These are phyloP conservation scores for Panagrolaimus sp. DNA, from an alignment of 1,140 invertebrate genomes.

Conservation along the genomic window DNA sequence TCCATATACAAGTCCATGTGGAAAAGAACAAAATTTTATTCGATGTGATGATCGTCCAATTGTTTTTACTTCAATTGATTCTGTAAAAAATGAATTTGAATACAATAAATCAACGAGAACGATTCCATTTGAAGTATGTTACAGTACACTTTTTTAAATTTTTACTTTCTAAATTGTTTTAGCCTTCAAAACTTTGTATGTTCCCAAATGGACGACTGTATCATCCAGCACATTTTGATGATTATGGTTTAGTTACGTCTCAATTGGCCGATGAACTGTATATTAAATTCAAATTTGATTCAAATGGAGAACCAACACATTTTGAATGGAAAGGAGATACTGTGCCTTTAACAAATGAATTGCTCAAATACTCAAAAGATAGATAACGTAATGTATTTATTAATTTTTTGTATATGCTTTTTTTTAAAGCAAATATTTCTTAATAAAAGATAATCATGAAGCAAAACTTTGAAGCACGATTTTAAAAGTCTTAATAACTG, in stretches of 20 bases:
- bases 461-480: no score
- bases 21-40: slow-evolving; percentile 81
- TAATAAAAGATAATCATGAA: no score
- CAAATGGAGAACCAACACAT: slow-evolving; percentile 66
- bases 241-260: slow-evolving; percentile 78
- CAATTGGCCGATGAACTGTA: slow-evolving; percentile 84
- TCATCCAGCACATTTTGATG: slow-evolving; percentile 76
- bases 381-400: background rate
- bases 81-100: slow-evolving; percentile 37
- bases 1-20: slow-evolving; percentile 85
- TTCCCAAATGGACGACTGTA: slow-evolving; percentile 78
- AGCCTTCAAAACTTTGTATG: slow-evolving; percentile 81
- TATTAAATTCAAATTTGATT: slow-evolving; percentile 72
- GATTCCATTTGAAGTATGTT: slow-evolving; percentile 34
- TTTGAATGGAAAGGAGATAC: slow-evolving; percentile 62
- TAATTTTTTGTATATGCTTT: background rate
- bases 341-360: slow-evolving; percentile 60
- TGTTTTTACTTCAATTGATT: slow-evolving; percentile 77
- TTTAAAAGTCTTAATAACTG: no score
- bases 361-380: slow-evolving; percentile 37
- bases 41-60: slow-evolving; percentile 88
- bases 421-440: background rate
- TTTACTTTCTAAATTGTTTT: slow-evolving; percentile 54
- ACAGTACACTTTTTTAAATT: background rate
- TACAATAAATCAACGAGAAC: slow-evolving; percentile 29